A percentile compares a stretch with the other conserved stretches of the same genome.
These are phyloP conservation scores for Ganaspis brasiliensis DNA, from an alignment of 2,888 invertebrate species.

Conservation along the genomic window DNA sequence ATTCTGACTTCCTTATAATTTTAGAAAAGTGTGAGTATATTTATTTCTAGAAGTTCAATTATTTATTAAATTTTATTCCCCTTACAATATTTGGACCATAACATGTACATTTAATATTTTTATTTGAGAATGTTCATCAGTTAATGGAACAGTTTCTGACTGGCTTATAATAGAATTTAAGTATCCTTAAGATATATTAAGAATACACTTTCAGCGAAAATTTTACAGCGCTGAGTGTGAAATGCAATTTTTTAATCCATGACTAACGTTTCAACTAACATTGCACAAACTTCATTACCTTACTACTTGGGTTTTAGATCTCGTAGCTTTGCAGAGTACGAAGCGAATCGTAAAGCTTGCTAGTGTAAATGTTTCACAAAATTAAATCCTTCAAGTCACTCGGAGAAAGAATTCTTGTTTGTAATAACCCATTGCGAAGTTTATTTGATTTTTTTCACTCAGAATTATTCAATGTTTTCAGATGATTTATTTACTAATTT, in stretches of 20 bases:
- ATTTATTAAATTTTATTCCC: too few relatives aligned
- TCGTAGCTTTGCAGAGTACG: slow-evolving; percentile 10
- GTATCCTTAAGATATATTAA: background rate
- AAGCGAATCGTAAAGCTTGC: slow-evolving; percentile 56
- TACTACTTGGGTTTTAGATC: background rate
- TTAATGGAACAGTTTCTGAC: too few relatives aligned
- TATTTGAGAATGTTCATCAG: too few relatives aligned
- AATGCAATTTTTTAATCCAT: background rate
- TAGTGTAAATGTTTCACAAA: slow-evolving; percentile 50
- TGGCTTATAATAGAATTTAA: background rate
- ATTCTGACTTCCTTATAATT: too few relatives aligned
- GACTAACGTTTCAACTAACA: background rate
- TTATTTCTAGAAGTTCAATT: too few relatives aligned
- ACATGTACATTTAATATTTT: too few relatives aligned
- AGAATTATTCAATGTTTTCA: background rate
- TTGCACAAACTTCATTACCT: slow-evolving; percentile 2
- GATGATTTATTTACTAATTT: background rate
- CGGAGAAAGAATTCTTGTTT: slow-evolving; percentile 47
- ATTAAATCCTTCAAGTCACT: slow-evolving; percentile 52
- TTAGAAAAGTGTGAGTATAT: too few relatives aligned
- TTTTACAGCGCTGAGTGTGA: background rate
- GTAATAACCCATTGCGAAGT: slow-evolving; percentile 36
- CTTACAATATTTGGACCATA: too few relatives aligned
- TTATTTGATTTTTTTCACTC: slow-evolving; percentile 14
- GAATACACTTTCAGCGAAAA: background rate